Evolutionary conservation across 2,888 invertebrate genomes (phyloP), one percentile per base, ranked within the genome.

Genomic region (Nephrotoma guestfalica): DNA sequence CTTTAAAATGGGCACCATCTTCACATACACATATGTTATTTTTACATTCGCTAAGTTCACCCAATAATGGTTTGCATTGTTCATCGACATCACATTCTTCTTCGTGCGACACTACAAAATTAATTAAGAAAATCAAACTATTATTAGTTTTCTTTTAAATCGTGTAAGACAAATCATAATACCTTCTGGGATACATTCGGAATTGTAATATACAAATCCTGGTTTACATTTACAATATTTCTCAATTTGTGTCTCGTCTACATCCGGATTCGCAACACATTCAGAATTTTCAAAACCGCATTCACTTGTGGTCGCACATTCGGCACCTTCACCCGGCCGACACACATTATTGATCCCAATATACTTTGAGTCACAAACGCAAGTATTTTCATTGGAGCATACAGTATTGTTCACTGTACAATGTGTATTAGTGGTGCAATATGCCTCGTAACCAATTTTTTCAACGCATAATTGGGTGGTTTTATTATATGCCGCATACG

Each of bases 21-120:
- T 89, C 89, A 87, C 91, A 91, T 85, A 88, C 88, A 86, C 91
- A 91, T 88, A 90, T 90, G 30, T 89, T 89, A 9, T 90, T 89
- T 45, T 88, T 89, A 87, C 91, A 91, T 57, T 88, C 89, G 42
- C 89, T 86, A 51, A 87, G 86, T 30, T 87, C 86, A 43, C 88
- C 91, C 87, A 91, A 87, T n/a, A 91, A 88, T 0, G 91, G 91
- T 83, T 90, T 90, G 87, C 91, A 91, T 87, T 91, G 91, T 87
- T 91, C 91, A 51, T 89, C 89, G n/a, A 90, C 91, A 42, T 89
- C 83, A 51, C 91, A 91, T 83, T 89, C 90, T 4, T 91, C 91
- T 0, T 90, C 91, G 51, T 90, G 88, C 87, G 90, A 89, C 42
- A 89, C 89, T 85, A 30, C 51, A 40, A 47, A 86, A 86, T 9